phyloP scores from a whole-genome alignment of 2,113 vertebrate genomes.

The Piaya cayana region DNA sequence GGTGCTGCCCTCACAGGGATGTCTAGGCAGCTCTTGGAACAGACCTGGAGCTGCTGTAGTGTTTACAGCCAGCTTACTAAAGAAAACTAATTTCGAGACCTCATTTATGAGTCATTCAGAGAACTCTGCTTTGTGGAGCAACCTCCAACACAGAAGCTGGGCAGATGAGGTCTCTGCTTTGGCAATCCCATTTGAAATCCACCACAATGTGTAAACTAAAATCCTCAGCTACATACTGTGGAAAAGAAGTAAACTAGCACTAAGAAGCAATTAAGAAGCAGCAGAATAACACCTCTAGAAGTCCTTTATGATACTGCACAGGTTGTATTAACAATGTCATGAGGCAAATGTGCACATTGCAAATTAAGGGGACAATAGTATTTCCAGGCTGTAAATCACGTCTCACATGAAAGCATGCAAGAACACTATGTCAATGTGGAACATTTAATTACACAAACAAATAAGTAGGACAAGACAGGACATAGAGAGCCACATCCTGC shows the following conservation, averaged over 20 bases:
- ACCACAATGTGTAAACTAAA: not conserved
- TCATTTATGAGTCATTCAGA: not conserved
- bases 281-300: not conserved
- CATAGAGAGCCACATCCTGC: slow-evolving; percentile 48
- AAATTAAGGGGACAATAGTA: not conserved
- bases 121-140: not conserved
- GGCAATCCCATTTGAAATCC: not conserved
- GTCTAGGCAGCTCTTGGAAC: not conserved
- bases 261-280: not conserved
- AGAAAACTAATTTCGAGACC: not conserved
- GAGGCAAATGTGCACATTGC: rapidly evolving
- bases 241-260: not conserved
- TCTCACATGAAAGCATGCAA: slow-evolving; percentile 1
- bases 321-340: not conserved
- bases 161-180: not conserved
- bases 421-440: not conserved
- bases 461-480: slow-evolving; percentile 16
- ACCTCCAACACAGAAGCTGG: not conserved
- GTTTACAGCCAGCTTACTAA: not conserved
- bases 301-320: not conserved
- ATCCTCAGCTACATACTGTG: not conserved
- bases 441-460: slow-evolving; percentile 44
- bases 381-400: not conserved
- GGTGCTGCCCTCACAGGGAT: not conserved
- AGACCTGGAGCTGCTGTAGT: not conserved